Percentiles rank a stretch among this genome's conserved stretches.
Evolutionary conservation across 2,888 invertebrate species (phyloP).

Genomic region (Muscina levida): DNA sequence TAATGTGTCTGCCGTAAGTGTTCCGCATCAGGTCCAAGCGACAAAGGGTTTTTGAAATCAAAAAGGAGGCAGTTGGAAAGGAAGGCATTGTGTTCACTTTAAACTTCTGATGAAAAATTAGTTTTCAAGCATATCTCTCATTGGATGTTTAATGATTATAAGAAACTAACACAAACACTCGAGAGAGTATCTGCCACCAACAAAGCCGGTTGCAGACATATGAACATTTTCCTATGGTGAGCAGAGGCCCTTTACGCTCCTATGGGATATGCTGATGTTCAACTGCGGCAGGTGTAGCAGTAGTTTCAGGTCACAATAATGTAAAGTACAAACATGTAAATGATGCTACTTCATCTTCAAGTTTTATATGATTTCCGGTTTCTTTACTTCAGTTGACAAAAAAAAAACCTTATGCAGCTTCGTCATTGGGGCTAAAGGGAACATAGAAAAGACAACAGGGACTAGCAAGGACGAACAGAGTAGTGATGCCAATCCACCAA

Average conservation of each 20-base stretch:
- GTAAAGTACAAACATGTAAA: conserved; percentile 32
- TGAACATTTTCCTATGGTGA: neutral
- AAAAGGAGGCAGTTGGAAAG: neutral
- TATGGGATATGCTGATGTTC: neutral
- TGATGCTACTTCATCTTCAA: conserved; percentile 45
- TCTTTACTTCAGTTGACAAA: conserved; percentile 38
- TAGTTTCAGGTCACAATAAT: neutral
- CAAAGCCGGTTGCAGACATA: conserved; percentile 7
- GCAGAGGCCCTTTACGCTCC: neutral
- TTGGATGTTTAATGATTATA: conserved; percentile 56
- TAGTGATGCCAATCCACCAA: no score
- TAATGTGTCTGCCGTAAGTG: conserved; percentile 52
- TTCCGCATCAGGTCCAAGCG: conserved; percentile 42
- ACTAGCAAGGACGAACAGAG: neutral
- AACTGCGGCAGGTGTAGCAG: neutral
- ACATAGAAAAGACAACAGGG: neutral
- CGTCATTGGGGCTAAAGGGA: neutral
- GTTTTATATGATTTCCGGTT: conserved; percentile 53
- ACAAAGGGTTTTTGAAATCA: neutral
- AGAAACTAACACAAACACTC: conserved; percentile 14
- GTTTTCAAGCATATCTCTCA: conserved; percentile 38
- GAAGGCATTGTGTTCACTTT: no score
- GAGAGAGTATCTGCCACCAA: conserved; percentile 11
- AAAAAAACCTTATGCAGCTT: conserved; percentile 3
- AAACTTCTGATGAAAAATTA: conserved; percentile 51